Evolutionary conservation across 2,888 invertebrate species (phyloP), one percentile per base, ranked within the genome.

Genomic region (Tromatobia lineatoria): DNA sequence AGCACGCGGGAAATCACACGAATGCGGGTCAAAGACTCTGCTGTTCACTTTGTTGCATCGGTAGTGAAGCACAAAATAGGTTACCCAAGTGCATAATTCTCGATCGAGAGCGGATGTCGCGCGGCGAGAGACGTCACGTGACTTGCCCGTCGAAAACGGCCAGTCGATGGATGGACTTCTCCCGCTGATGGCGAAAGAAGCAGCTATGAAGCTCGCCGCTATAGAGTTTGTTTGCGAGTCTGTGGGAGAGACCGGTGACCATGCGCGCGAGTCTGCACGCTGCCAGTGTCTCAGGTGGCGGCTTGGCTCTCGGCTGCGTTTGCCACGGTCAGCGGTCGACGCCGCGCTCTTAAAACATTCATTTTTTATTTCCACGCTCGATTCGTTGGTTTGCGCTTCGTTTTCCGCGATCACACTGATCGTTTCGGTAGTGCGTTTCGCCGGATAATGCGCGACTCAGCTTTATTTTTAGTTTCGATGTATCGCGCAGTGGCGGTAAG

Each of bases 381-480:
- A 7, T 34, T 15, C 15, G n/a, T 29, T 18, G 15, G 29, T 61
- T 3, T n/a, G 23, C 25, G 10, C 3, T 57, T n/a, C 29, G 25
- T 61, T 61, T 61, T 34, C 6, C 34, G n/a, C 10, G 7, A n/a
- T 18, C n/a, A 8, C 34, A 34, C 34, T 8, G 8, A n/a, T 34
- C 59, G n/a, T 10, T 13, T 25, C 57, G 57, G 13, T 13, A 25
- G 57, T 13, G 57, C 25, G 45, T 71, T 80, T 42, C 50, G 18
- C 0, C n/a, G 25, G 47, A 83, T 52, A 47, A 71, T 83, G 50
- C 18, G 73, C 59, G 50, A n/a, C 29, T 74, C 34, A 34, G 50
- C 50, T 66, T 70, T 81, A 71, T 89, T 89, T 88, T 89, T 85
- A 85, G 85, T 38, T 77, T 38, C 25, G 57, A 25, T 29, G 59